A percentile compares a stretch with the other conserved stretches of the same genome.
Conservation (phyloP, 2,113 vertebrate species). For the Trachemys scripta region DNA sequence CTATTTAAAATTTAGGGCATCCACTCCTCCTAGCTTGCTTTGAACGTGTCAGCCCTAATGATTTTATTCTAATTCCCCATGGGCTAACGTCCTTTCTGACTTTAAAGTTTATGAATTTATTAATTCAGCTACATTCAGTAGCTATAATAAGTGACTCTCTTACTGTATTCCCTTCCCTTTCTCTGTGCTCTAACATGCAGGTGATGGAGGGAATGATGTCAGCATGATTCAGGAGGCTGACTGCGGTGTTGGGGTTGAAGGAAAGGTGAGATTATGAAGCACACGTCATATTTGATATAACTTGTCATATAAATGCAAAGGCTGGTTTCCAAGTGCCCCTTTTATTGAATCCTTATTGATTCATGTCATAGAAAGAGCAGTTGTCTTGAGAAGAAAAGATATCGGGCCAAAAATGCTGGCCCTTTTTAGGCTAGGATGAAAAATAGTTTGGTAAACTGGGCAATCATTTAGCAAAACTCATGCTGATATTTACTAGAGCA, state of each 20-base stretch:
- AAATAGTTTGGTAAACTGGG: background rate
- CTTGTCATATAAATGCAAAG: background rate
- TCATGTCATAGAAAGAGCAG: background rate
- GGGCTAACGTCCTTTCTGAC: background rate
- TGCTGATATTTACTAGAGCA: background rate
- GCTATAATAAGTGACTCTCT: background rate
- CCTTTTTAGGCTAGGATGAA: background rate
- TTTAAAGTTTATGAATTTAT: background rate
- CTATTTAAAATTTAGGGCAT: background rate
- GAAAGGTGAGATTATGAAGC: conserved; percentile 88
- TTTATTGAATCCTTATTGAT: background rate
- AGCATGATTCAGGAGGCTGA: conserved; percentile 99
- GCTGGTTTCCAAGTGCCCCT: background rate
- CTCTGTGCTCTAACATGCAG: conserved; percentile 75
- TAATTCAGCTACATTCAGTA: background rate
- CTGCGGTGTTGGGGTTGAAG: conserved; percentile 98
- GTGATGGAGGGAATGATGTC: conserved; percentile 98
- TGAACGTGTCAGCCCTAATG: background rate
- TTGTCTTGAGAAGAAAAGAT: background rate
- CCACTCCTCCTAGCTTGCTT: background rate
- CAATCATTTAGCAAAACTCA: background rate
- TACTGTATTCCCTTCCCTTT: background rate
- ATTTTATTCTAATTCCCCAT: background rate
- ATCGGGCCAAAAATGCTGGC: background rate
- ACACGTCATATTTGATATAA: background rate